A percentile compares a stretch with the other conserved stretches of the same genome.
These are phyloP conservation scores for Acromyrmex echinatior DNA, from an alignment of 1,140 invertebrate genomes.

Conservation along the genomic window DNA sequence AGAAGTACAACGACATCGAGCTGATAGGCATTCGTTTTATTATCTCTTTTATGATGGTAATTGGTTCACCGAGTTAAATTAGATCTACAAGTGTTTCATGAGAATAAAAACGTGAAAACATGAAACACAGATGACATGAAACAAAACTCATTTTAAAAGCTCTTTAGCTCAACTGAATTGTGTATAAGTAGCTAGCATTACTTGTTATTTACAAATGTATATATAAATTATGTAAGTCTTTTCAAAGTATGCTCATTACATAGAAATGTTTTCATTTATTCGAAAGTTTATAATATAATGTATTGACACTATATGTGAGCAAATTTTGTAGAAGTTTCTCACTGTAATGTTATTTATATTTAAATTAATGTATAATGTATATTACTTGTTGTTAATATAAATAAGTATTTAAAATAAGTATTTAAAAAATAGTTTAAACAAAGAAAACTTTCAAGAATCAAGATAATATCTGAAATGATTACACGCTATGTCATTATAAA, in stretches of 20 bases:
- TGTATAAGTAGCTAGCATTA: neutral
- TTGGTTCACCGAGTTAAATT: neutral
- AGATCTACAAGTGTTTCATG: neutral
- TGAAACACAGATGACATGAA: neutral
- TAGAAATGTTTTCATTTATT: neutral
- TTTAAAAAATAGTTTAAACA: slow-evolving; percentile 1
- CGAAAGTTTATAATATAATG: neutral
- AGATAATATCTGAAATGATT: neutral
- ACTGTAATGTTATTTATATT: neutral
- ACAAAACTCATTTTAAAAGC: neutral
- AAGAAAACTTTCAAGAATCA: neutral
- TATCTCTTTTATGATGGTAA: neutral
- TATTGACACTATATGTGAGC: neutral
- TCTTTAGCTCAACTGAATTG: slow-evolving; percentile 7
- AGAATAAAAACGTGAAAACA: neutral
- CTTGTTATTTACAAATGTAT: neutral
- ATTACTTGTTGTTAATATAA: neutral
- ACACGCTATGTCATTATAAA: neutral
- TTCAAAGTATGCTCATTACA: neutral
- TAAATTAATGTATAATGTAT: slow-evolving; percentile 7
- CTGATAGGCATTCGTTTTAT: neutral
- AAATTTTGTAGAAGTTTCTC: neutral
- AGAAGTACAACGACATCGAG: slow-evolving; percentile 12
- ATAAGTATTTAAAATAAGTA: neutral
- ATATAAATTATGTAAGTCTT: neutral